Evolutionary conservation across 1,140 invertebrate genomes (phyloP).

Genomic region (Rhizoglyphus robini): DNA sequence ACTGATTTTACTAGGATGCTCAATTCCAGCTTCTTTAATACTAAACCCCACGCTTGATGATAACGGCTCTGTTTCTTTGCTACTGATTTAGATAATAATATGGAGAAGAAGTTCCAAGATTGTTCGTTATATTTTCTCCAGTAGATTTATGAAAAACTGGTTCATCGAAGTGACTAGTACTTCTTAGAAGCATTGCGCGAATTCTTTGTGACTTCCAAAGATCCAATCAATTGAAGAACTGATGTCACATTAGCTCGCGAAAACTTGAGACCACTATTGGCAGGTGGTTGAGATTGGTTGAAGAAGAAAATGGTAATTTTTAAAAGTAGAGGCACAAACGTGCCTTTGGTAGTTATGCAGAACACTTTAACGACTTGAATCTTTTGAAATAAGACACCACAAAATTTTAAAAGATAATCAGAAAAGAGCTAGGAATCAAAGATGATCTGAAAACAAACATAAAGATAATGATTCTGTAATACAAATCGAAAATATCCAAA

Average conservation of each 20-base stretch:
- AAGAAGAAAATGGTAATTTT: conserved; percentile 41
- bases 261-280: conserved; percentile 40
- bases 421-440: conserved; percentile 14
- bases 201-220: conserved; percentile 82
- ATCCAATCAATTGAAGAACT: conserved; percentile 52
- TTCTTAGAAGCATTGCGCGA: conserved; percentile 62
- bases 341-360: conserved; percentile 57
- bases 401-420: neutral
- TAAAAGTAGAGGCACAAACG: conserved; percentile 62
- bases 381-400: too few relatives aligned
- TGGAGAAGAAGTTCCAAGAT: conserved; percentile 72
- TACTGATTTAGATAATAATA: conserved; percentile 92
- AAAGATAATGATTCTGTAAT: neutral
- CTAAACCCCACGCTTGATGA: conserved; percentile 69
- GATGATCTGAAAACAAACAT: neutral
- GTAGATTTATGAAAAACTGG: conserved; percentile 69
- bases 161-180: conserved; percentile 61
- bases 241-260: conserved; percentile 56
- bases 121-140: conserved; percentile 70
- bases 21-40: conserved; percentile 83
- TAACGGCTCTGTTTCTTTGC: conserved; percentile 57
- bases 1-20: conserved; percentile 76
- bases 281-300: conserved; percentile 45
- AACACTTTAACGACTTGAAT: neutral
- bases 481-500: neutral